A percentile compares a stretch with the other conserved stretches of the same genome.
Conservation (phyloP, 2,888 invertebrate species). For the Penaeus monodon region DNA sequence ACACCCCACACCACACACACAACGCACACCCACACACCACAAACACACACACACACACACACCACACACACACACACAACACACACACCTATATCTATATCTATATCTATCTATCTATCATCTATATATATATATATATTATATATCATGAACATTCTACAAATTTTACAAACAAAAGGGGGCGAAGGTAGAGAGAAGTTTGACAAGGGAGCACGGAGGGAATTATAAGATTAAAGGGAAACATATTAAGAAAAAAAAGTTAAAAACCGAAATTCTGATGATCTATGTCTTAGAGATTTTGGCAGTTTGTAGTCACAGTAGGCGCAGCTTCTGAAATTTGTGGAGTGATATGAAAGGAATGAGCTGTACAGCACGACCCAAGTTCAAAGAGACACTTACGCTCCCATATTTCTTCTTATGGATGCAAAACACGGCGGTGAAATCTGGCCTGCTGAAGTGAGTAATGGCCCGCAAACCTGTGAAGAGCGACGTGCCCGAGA, state of each 20-base stretch:
- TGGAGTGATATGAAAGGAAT: background rate
- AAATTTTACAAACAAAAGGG: background rate
- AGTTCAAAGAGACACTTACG: slow-evolving; percentile 69
- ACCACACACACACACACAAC: background rate
- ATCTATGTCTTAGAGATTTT: no score
- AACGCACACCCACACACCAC: no score
- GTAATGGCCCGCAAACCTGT: slow-evolving; percentile 76
- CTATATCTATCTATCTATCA: no score
- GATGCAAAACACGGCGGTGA: slow-evolving; percentile 73
- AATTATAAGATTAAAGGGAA: no score
- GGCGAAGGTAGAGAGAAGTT: background rate
- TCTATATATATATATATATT: background rate
- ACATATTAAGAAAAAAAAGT: no score
- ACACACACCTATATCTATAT: no score
- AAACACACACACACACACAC: background rate
- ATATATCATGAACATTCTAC: background rate
- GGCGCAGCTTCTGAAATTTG: background rate
- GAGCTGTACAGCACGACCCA: background rate
- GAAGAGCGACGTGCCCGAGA: slow-evolving; percentile 75
- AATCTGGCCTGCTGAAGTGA: slow-evolving; percentile 77
- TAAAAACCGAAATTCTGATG: no score
- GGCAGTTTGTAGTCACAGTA: no score
- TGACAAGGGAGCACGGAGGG: no score
- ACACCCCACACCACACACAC: no score
- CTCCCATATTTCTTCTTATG: slow-evolving; percentile 72